Base-by-base conservation (phyloP, 2,113 vertebrate genomes). In the Nerophis lumbriciformis region DNA sequence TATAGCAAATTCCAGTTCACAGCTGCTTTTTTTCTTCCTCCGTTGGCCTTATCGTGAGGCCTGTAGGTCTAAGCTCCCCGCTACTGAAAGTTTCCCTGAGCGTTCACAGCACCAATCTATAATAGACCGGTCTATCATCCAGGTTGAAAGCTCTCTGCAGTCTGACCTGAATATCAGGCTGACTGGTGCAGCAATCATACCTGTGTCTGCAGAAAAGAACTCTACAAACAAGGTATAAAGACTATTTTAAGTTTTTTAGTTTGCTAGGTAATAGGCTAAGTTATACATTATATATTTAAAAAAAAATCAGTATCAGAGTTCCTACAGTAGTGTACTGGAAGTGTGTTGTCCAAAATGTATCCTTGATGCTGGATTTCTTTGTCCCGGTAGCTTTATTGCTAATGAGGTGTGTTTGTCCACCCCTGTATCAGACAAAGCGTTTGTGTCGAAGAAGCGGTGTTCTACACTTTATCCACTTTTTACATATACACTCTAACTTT, bases 121-220 rank as follows among this genome's bases (percentile, higher is more conserved):
- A 77, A 81, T 62, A 75, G 61, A 81, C 48, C 42, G 53, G 68
- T 75, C 64, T 53, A 66, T 81, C 72, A 65, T 60, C 70, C 64
- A 54, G 19, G 38, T 63, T 71, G 69, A 80, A 74, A 83, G 61
- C 65, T 70, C 63, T 75, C 55, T 53, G 58, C 51, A 66, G 68
- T 73, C 70, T 74, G 75, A 82, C 76, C 75, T 77, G 71, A 78
- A 83, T 69, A 75, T 61, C 60, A 52, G 75, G 71, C 71, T 77
- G 70, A 69, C 68, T 81, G 71, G 59, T 53, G 59, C 71, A 62
- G 65, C 54, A 76, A 69, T 1, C 59, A 79, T 79, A 79, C 68
- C 63, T 21, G 47, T 72, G 65, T 74, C 73, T 79, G 64, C 66
- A 76, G 66, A 66, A 66, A 75, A 56, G 14, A 64, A 61, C 52